phyloP scores from a whole-genome alignment of 37 sponge, comb jelly and placozoan species.

The Crambe crambe region DNA sequence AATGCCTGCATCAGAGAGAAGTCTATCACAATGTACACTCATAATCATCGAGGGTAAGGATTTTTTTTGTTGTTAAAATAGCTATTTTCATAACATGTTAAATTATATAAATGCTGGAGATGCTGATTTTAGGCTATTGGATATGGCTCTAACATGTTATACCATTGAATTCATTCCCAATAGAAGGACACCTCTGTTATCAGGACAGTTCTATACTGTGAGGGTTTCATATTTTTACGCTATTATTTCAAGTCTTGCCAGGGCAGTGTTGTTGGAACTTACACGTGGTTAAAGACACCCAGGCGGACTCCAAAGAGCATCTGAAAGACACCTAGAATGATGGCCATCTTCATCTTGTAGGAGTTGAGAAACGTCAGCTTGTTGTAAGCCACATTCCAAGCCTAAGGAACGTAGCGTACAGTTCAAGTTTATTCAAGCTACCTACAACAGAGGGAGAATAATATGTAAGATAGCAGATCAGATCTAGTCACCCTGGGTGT shows the following conservation, averaged over 20 bases:
- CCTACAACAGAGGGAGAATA: background rate
- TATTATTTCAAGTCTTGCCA: no score
- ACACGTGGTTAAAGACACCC: slow-evolving; percentile 87
- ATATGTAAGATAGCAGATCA: background rate
- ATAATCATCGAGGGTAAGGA: background rate
- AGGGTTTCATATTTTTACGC: slow-evolving; percentile 48
- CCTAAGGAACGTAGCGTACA: slow-evolving; percentile 49
- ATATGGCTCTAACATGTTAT: no score
- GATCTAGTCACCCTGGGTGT: no score
- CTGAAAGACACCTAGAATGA: slow-evolving; percentile 87
- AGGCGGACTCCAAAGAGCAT: slow-evolving; percentile 97
- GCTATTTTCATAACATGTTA: no score
- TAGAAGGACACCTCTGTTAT: background rate
- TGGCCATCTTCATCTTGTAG: slow-evolving; percentile 98
- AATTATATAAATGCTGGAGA: no score
- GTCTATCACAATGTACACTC: no score
- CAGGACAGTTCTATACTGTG: no score
- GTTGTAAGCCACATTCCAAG: slow-evolving; percentile 92
- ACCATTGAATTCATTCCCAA: no score
- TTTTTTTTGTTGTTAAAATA: no score
- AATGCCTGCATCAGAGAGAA: slow-evolving; percentile 79
- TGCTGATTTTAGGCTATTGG: no score
- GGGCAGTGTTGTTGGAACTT: no score
- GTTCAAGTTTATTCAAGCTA: background rate
- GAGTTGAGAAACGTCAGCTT: slow-evolving; percentile 90